Evolutionary conservation across 1,140 invertebrate species (phyloP).

Genomic region (Bombus huntii): DNA sequence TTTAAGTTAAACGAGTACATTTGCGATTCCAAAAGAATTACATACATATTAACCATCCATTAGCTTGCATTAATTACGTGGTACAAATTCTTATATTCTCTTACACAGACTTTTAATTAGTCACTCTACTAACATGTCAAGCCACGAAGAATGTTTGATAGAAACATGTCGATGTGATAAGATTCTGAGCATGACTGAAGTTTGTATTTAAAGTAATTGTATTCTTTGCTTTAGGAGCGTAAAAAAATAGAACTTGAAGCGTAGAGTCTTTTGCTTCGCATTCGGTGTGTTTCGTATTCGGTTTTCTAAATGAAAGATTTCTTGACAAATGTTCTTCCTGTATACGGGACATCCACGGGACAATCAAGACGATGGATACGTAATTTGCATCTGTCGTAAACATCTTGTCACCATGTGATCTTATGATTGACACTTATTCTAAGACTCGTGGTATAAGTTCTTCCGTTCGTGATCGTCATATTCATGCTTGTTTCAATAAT

Average conservation of each 20-base stretch:
- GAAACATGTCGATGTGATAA: neutral
- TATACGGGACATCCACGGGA: neutral
- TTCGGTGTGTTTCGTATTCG: too few species aligned
- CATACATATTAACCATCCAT: neutral
- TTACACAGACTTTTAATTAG: constrained; percentile 4
- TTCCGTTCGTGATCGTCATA: neutral
- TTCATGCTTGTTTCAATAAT: neutral
- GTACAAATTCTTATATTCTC: neutral
- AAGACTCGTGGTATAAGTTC: neutral
- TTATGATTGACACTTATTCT: neutral
- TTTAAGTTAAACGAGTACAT: neutral
- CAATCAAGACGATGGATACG: neutral
- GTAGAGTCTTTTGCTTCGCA: neutral
- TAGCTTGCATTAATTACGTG: constrained; percentile 15
- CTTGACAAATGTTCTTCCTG: too few species aligned
- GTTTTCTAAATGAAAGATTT: too few species aligned
- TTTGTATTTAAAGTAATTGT: neutral
- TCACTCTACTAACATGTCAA: constrained; percentile 4
- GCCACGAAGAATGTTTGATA: neutral
- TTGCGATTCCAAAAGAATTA: neutral
- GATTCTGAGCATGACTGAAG: neutral
- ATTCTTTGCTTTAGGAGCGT: neutral
- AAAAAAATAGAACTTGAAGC: neutral
- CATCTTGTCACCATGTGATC: neutral
- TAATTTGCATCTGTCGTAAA: neutral